phyloP scores from a whole-genome alignment of 2,113 vertebrate species.

The Laticauda colubrina region DNA sequence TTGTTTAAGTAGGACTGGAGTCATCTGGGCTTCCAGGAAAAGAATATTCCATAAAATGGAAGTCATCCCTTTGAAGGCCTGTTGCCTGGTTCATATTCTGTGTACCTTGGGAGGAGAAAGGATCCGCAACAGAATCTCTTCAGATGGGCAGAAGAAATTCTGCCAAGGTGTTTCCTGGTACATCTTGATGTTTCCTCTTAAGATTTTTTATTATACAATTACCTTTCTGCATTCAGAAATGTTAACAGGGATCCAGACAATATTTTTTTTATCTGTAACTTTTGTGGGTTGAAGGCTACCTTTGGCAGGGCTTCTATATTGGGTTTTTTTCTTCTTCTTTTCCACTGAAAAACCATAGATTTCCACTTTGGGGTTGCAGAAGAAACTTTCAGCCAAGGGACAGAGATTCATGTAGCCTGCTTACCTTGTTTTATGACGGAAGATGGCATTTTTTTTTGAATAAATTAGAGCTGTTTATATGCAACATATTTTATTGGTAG shows the following conservation, averaged over 20 bases:
- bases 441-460: neutral
- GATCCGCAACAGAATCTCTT: neutral
- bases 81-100: neutral
- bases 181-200: neutral
- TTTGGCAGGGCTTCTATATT: neutral
- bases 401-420: neutral
- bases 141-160: neutral
- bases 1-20: neutral
- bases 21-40: neutral
- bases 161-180: neutral
- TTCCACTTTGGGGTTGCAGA: neutral
- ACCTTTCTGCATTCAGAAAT: neutral
- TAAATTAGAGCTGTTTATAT: neutral
- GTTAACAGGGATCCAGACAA: neutral
- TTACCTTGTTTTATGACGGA: neutral
- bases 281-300: neutral
- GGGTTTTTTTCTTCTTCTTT: neutral
- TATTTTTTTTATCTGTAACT: neutral
- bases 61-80: neutral
- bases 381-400: neutral
- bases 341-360: neutral
- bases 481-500: too few relatives aligned
- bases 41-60: neutral
- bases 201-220: neutral
- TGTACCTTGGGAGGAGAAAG: neutral